Conservation (phyloP, 1,140 invertebrate genomes). For the Drosophila tsacasi region DNA sequence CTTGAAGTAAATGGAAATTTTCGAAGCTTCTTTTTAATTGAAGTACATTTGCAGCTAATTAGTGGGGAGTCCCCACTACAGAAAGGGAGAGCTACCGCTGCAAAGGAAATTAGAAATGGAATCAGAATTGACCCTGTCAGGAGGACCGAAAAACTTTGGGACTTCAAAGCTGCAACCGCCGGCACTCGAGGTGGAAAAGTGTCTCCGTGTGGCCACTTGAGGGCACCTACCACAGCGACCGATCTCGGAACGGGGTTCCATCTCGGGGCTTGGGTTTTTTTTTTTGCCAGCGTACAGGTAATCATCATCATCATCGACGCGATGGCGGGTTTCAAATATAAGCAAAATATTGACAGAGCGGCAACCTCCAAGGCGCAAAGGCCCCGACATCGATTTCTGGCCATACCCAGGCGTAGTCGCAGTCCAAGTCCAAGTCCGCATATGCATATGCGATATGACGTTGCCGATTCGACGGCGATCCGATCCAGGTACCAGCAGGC, state of each 20-base stretch:
- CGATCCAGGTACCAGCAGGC: constrained; percentile 42
- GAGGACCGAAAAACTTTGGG: constrained; percentile 49
- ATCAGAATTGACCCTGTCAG: constrained; percentile 46
- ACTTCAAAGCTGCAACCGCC: constrained; percentile 66
- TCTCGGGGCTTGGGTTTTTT: constrained; percentile 43
- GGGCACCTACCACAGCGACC: constrained; percentile 75
- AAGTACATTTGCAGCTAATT: constrained; percentile 68
- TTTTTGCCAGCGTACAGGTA: constrained; percentile 73
- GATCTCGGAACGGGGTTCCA: constrained; percentile 16
- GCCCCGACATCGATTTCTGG: constrained; percentile 57
- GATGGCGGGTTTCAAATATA: constrained; percentile 62
- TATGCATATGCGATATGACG: constrained; percentile 71
- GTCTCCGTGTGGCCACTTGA: constrained; percentile 73
- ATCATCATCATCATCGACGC: constrained; percentile 44
- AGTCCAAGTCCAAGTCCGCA: constrained; percentile 32
- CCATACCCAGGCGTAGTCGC: constrained; percentile 17
- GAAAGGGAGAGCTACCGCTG: neutral
- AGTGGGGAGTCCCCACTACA: constrained; percentile 10
- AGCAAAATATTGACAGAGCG: constrained; percentile 84
- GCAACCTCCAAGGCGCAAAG: constrained; percentile 73
- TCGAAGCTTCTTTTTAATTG: constrained; percentile 64
- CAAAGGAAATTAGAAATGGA: neutral
- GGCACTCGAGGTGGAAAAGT: constrained; percentile 63
- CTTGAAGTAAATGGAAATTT: constrained; percentile 37
- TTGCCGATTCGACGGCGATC: constrained; percentile 67